A percentile compares a stretch with the other conserved stretches of the same genome.
These are phyloP conservation scores for Delichon dasypus DNA, from an alignment of 2,797 vertebrate species.

Conservation along the genomic window DNA sequence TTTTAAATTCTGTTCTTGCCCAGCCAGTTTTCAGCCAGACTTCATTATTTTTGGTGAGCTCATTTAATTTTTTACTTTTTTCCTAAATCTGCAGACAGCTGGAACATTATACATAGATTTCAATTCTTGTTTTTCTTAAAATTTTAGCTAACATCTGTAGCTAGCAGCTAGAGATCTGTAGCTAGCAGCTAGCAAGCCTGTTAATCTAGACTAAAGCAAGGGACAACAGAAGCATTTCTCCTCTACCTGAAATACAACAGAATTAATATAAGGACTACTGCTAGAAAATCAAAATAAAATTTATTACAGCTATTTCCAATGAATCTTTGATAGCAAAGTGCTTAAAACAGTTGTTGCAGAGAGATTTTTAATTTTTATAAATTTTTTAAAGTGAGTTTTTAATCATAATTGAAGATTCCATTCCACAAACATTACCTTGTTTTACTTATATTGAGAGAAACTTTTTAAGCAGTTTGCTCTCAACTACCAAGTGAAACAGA, in stretches of 20 bases:
- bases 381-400: not conserved
- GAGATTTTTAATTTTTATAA: not conserved
- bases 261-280: not conserved
- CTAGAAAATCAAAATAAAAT: not conserved
- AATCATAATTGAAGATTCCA: not conserved
- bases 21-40: conserved; percentile 32
- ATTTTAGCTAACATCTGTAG: conserved; percentile 4
- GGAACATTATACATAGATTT: conserved; percentile 46
- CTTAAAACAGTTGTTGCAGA: not conserved
- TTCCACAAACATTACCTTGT: not conserved
- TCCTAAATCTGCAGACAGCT: conserved; percentile 46
- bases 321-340: not conserved
- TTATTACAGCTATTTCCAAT: not conserved
- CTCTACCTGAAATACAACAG: not conserved
- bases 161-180: no score
- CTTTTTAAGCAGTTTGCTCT: not conserved
- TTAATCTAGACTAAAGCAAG: not conserved
- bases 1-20: conserved; percentile 37
- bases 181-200: not conserved
- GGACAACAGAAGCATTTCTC: not conserved
- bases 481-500: not conserved
- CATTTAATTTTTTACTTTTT: conserved; percentile 59
- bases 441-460: not conserved
- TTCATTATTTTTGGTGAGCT: conserved; percentile 64
- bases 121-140: conserved; percentile 21